Percentiles rank a stretch among this genome's conserved stretches.
Conservation (phyloP, 2,797 vertebrate genomes). For the Phoxinus dragarum region DNA sequence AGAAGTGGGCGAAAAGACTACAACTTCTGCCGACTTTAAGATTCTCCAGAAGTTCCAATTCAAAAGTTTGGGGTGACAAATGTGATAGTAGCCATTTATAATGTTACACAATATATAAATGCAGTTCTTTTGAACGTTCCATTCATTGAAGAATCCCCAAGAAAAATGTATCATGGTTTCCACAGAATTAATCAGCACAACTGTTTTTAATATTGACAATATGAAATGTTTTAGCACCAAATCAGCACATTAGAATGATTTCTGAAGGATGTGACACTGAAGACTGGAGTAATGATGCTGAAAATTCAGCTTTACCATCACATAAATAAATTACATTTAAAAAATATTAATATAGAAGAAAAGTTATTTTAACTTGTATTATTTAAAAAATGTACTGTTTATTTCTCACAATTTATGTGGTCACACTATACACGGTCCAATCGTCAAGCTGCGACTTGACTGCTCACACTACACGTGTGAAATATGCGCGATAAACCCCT, state of each 20-base stretch:
- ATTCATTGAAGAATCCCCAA: neutral
- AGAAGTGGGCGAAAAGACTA: too few relatives aligned
- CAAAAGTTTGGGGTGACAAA: too few relatives aligned
- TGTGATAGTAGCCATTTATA: neutral
- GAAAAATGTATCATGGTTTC: neutral
- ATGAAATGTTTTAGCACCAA: neutral
- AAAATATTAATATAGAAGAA: too few relatives aligned
- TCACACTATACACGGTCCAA: too few relatives aligned
- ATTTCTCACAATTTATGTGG: too few relatives aligned
- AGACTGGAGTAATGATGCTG: neutral
- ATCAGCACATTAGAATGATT: neutral
- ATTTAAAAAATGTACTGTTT: neutral
- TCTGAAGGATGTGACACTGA: neutral
- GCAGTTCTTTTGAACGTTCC: neutral
- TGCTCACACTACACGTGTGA: too few relatives aligned
- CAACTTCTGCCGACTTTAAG: too few relatives aligned
- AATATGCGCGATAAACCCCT: too few relatives aligned
- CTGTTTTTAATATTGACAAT: neutral
- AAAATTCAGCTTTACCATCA: neutral
- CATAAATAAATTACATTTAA: too few relatives aligned
- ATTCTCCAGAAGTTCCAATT: neutral
- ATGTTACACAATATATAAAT: neutral
- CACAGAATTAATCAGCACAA: neutral
- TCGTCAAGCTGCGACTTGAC: too few relatives aligned
- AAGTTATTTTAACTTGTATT: neutral